Base-by-base conservation (phyloP, 2,113 vertebrate species). In the Sula dactylatra region DNA sequence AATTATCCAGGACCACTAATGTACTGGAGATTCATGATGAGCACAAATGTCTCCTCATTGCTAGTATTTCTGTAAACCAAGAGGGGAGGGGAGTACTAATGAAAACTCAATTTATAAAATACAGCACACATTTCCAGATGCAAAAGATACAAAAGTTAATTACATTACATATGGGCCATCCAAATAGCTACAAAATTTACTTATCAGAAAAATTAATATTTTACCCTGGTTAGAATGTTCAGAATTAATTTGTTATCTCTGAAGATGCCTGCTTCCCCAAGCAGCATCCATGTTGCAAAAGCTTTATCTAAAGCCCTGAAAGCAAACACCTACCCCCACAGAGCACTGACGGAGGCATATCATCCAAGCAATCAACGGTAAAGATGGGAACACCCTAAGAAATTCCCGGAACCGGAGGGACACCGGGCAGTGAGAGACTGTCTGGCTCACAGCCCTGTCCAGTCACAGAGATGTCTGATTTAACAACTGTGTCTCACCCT, bases 281-380 rank as follows among this genome's bases (percentile, higher is more conserved):
- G 52, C 24, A 88, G 34, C 36, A 84, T 32, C 36, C 64, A 47
- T 8, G 6, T 11, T 49, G 31, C 72, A 76, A 66, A 82, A 66
- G 31, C 82, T 76, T 92, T 49, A 65, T 31, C 31, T 44, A 29
- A 79, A 74, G 45, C 20, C n/a, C 78, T 0, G 0, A 79, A 36
- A 66, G 34, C 83, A 84, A 92, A 65, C 38, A 54, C 7, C 26
- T 69, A 64, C 49, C 58, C 52, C 15, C 52, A 34, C 49, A 8
- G 0, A 2, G 56, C 2, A 2, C 64, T 1, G 0, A 24, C 0
- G 2, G 34, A 56, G 29, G 5, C 2, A 0, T 16, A 58, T 16
- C 2, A 0, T 70, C 49, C 31, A 42, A 66, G 34, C 66, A 52
- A 52, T 34, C 71, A 69, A 45, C 0, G 1, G 24, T 36, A 65